A percentile compares a stretch with the other conserved stretches of the same genome.
Conservation (phyloP, 2,888 invertebrate species). For the Ptilodon capucinus region DNA sequence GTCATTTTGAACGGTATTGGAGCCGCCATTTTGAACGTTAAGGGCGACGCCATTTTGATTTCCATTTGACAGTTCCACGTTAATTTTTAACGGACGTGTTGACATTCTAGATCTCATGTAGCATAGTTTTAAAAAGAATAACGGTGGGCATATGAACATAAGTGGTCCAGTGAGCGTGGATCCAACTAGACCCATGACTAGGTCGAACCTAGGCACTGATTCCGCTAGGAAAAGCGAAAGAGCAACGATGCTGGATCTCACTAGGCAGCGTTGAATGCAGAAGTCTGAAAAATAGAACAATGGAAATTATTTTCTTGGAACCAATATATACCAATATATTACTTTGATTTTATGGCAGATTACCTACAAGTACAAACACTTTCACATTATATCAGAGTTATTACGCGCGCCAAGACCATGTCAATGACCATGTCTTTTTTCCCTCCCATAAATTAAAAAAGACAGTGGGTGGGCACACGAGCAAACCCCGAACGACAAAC, state of each 20-base stretch:
- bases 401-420: no score
- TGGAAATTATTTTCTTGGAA: not conserved
- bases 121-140: conserved; percentile 89
- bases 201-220: conserved; percentile 91
- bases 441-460: no score
- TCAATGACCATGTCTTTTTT: no score
- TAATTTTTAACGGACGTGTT: conserved; percentile 10
- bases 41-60: conserved; percentile 21
- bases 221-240: conserved; percentile 90
- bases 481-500: no score
- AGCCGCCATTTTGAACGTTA: conserved; percentile 14
- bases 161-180: conserved; percentile 92
- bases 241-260: conserved; percentile 87
- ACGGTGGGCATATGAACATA: conserved; percentile 92
- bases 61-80: not conserved
- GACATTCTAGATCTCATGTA: conserved; percentile 65
- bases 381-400: no score
- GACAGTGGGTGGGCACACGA: no score
- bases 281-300: conserved; percentile 83
- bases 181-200: conserved; percentile 93
- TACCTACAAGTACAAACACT: no score
- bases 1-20: conserved; percentile 9
- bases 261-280: conserved; percentile 86
- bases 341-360: no score
- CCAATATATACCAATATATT: no score